Conservation (phyloP, 2,113 vertebrate species). For the Syngnathoides biaculeatus region DNA sequence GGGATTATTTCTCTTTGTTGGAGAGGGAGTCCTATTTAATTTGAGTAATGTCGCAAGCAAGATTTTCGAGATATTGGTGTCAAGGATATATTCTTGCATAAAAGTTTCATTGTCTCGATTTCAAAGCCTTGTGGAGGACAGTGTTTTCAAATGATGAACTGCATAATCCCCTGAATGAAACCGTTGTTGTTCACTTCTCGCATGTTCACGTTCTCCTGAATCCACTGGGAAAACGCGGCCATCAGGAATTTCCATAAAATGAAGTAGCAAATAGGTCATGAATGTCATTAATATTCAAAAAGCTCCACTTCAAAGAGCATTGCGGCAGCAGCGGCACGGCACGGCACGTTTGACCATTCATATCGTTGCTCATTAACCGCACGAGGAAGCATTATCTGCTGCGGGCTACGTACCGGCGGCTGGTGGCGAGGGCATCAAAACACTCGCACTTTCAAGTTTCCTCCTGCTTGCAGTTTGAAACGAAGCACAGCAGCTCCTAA, state of each 20-base stretch:
- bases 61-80: not conserved
- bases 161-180: slow-evolving; percentile 41
- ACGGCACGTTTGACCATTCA: slow-evolving; percentile 62
- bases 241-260: slow-evolving; percentile 65
- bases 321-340: slow-evolving; percentile 51
- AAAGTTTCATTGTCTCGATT: not conserved
- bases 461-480: slow-evolving; percentile 25
- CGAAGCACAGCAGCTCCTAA: slow-evolving; percentile 27
- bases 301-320: slow-evolving; percentile 64
- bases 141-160: not conserved
- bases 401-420: slow-evolving; percentile 35
- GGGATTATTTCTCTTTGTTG: slow-evolving; percentile 7
- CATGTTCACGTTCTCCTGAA: slow-evolving; percentile 24
- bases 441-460: slow-evolving; percentile 45
- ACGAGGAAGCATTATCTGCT: slow-evolving; percentile 52
- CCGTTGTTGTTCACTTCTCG: slow-evolving; percentile 49
- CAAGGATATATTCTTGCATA: slow-evolving; percentile 4
- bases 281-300: slow-evolving; percentile 67
- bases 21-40: not conserved
- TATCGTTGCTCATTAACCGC: slow-evolving; percentile 60
- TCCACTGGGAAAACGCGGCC: slow-evolving; percentile 52
- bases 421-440: slow-evolving; percentile 52
- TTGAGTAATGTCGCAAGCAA: not conserved
- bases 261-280: slow-evolving; percentile 70
- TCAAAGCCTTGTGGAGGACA: not conserved